Percentiles rank a stretch among this genome's conserved stretches.
phyloP scores from a whole-genome alignment of 2,888 invertebrate species.

The Spodoptera picta region DNA sequence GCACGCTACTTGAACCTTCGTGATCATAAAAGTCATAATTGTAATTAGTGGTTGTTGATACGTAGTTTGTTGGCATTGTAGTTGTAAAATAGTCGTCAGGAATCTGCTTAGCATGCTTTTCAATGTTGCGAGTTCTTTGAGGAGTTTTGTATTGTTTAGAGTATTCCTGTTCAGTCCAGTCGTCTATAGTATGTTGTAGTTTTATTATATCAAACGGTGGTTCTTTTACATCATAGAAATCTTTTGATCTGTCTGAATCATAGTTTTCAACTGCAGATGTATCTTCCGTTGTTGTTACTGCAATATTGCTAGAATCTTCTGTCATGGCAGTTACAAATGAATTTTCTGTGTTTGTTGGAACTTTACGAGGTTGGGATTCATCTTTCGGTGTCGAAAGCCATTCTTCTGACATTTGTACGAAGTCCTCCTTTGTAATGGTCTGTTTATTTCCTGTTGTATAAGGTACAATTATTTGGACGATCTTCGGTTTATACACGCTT shows the following conservation, averaged over 20 bases:
- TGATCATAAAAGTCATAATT: constrained; percentile 83
- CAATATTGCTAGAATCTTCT: constrained; percentile 65
- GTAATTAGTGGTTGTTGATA: constrained; percentile 71
- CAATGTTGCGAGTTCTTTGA: constrained; percentile 86
- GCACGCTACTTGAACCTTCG: constrained; percentile 83
- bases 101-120: constrained; percentile 92
- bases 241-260: constrained; percentile 84
- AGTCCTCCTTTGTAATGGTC: constrained; percentile 52
- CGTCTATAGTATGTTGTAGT: constrained; percentile 94
- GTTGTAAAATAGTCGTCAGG: constrained; percentile 93
- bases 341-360: constrained; percentile 76
- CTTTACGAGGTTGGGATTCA: constrained; percentile 84
- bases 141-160: constrained; percentile 85
- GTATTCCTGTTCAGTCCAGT: constrained; percentile 94
- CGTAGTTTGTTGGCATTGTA: constrained; percentile 79
- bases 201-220: constrained; percentile 92
- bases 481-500: constrained; percentile 87
- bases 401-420: constrained; percentile 82
- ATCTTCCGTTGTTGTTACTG: constrained; percentile 72
- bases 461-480: constrained; percentile 94
- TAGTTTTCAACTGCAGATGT: constrained; percentile 80
- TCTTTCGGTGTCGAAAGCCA: constrained; percentile 71
- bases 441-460: constrained; percentile 89
- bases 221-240: constrained; percentile 83
- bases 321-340: constrained; percentile 57